Conservation (phyloP, 2,888 invertebrate genomes). For the Heteromurus nitidus region DNA sequence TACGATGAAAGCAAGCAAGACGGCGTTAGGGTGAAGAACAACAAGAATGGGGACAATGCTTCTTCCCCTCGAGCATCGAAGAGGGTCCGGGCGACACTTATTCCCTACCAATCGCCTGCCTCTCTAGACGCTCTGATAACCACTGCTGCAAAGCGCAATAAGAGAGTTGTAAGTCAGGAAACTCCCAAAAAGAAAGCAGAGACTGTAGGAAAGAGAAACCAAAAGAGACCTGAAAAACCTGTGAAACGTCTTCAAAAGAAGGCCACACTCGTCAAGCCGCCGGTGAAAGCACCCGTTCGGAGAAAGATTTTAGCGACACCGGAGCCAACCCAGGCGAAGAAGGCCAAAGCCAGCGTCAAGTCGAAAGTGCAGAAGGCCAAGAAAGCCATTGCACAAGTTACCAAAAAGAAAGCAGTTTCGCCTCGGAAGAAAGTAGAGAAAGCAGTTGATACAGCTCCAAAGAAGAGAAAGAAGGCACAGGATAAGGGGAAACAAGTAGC, state of each 20-base stretch:
- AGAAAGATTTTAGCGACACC: slow-evolving; percentile 33
- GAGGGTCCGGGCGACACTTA: slow-evolving; percentile 23
- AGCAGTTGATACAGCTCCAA: background rate
- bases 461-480: slow-evolving; percentile 1
- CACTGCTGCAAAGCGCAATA: slow-evolving; percentile 23
- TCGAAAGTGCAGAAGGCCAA: slow-evolving; percentile 10
- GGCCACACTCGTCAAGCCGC: slow-evolving; percentile 14
- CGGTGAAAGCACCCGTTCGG: slow-evolving; percentile 11
- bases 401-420: background rate
- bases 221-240: slow-evolving; percentile 18
- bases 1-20: background rate
- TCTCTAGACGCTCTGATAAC: slow-evolving; percentile 30
- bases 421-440: slow-evolving; percentile 15
- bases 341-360: background rate
- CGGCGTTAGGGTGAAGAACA: background rate
- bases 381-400: slow-evolving; percentile 20
- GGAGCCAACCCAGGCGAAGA: slow-evolving; percentile 16
- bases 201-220: background rate
- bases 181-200: slow-evolving; percentile 32
- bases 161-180: slow-evolving; percentile 1
- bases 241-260: slow-evolving; percentile 31
- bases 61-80: slow-evolving; percentile 43
- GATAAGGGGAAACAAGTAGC: background rate
- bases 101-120: slow-evolving; percentile 63
- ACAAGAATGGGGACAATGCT: slow-evolving; percentile 1